These are phyloP conservation scores for Oxyscelio sp. DNA, from an alignment of 2,888 invertebrate species.

Conservation along the genomic window DNA sequence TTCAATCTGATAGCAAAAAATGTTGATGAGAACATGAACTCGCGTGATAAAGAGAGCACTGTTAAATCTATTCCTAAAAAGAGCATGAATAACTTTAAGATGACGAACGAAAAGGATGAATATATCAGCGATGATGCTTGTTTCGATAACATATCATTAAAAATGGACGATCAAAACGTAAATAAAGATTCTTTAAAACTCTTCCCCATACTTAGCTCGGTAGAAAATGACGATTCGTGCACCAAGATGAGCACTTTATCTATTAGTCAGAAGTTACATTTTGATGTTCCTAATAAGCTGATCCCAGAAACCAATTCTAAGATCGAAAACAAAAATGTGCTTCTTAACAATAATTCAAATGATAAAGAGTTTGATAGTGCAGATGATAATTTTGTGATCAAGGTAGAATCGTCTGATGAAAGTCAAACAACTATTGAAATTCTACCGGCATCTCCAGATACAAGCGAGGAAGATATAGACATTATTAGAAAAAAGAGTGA, in stretches of 20 bases:
- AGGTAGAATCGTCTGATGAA: too few relatives aligned
- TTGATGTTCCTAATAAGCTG: constrained; percentile 21
- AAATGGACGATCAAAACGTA: background rate
- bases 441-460: too few relatives aligned
- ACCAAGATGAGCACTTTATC: constrained; percentile 56
- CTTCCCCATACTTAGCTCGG: constrained; percentile 26
- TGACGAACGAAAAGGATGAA: constrained; percentile 39
- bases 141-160: constrained; percentile 47
- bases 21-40: constrained; percentile 78
- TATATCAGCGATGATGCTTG: constrained; percentile 62
- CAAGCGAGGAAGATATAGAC: too few relatives aligned
- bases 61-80: constrained; percentile 34
- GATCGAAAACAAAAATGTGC: too few relatives aligned
- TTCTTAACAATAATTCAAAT: too few relatives aligned
- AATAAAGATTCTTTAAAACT: background rate
- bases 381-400: too few relatives aligned
- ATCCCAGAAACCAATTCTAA: constrained; percentile 2
- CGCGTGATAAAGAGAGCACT: constrained; percentile 62
- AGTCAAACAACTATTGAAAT: too few relatives aligned
- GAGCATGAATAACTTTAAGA: background rate
- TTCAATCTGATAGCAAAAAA: constrained; percentile 40
- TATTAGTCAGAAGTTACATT: constrained; percentile 31
- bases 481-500: too few relatives aligned
- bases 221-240: constrained; percentile 47
- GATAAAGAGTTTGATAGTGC: too few relatives aligned